Base-by-base conservation (phyloP, 2,888 invertebrate species). In the Sericinus montela region DNA sequence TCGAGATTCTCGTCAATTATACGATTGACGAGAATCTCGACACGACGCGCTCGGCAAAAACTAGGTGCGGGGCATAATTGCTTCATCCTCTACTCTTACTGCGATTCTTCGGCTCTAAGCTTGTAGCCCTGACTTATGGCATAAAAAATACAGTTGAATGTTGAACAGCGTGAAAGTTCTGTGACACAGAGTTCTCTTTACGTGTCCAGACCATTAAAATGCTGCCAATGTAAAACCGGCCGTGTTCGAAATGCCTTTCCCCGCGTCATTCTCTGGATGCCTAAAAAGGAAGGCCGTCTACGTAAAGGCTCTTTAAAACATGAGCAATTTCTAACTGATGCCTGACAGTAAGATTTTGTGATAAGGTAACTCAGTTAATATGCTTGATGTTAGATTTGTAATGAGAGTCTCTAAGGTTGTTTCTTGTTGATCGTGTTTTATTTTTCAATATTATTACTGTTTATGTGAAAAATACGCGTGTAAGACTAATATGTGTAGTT, bases 21-120 rank as follows among this genome's bases (percentile, higher is more conserved):
- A 45, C 45, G 45, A 50, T 50, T 50, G 45, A 50, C 50, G 40
- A 15, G 50, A 45, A 45, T 45, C 50, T 19, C 45, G 41, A 45
- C 41, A 45, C 50, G 50, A 41, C 15, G 41, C 25, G 40, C 15
- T 8, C 13, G 28, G 48, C 57, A 58, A 58, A 58, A 60, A 60
- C 52, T 48, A 46, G 54, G 52, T 53, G 55, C 54, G 41, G 45
- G 29, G 29, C 39, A 49, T 59, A 59, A 59, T 59, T 53, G 56
- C 59, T 59, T 59, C 56, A 59, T 59, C 55, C 54, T 29, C 5
- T 39, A 6, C 11, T 25, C 29, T 35, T 23, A n/a, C 7, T 16
- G 37, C 28, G 11, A 16, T 16, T 10, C 6, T 38, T 30, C n/a
- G n/a, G n/a, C 36, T n/a, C 10, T 6, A 6, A 2, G 6, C 5